These are phyloP conservation scores for Apamea monoglypha DNA, from an alignment of 2,888 invertebrate genomes.

Conservation along the genomic window DNA sequence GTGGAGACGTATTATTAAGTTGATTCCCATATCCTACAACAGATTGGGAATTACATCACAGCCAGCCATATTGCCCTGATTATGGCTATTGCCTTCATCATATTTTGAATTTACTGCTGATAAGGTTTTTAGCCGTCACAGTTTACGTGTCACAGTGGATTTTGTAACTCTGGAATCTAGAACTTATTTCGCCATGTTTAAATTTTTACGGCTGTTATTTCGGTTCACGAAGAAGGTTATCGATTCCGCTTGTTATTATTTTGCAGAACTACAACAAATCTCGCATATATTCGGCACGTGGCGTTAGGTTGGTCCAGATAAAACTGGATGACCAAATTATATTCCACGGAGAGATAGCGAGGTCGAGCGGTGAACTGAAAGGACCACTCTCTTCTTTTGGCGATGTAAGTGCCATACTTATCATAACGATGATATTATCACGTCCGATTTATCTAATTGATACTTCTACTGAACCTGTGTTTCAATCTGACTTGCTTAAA, in stretches of 20 bases:
- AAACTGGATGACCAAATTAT: conserved; percentile 92
- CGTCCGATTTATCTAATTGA: neutral
- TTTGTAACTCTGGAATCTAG: neutral
- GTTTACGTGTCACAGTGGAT: neutral
- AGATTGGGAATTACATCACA: neutral
- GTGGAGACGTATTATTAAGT: neutral
- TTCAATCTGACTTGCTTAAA: neutral
- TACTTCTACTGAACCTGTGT: neutral
- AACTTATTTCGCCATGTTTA: neutral
- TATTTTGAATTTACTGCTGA: neutral
- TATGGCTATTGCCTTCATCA: neutral
- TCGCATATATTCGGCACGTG: conserved; percentile 95
- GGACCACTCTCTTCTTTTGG: conserved; percentile 93
- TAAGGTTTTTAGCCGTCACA: neutral
- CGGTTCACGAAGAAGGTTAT: neutral
- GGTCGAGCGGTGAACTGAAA: conserved; percentile 93
- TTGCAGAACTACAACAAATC: conserved; percentile 97
- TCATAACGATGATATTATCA: neutral
- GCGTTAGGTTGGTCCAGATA: conserved; percentile 93
- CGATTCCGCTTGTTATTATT: neutral
- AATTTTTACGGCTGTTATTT: neutral
- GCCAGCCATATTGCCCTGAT: neutral
- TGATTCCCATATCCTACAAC: neutral
- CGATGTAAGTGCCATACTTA: conserved; percentile 88
- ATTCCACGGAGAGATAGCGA: conserved; percentile 95